phyloP scores from a whole-genome alignment of 2,113 vertebrate genomes.

The Balaenoptera acutorostrata region DNA sequence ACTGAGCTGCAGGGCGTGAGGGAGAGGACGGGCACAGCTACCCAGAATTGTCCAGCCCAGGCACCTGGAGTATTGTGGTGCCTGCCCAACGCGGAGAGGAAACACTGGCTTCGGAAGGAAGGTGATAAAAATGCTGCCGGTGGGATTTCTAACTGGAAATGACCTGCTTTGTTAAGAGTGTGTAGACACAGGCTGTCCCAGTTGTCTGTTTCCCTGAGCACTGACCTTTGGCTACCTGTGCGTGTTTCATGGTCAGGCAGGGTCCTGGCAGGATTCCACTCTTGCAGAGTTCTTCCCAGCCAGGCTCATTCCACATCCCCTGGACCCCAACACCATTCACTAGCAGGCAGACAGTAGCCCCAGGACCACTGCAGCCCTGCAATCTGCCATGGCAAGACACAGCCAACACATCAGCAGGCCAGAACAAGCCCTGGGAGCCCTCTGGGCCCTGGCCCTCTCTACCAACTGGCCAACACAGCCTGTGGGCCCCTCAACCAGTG shows the following conservation, averaged over 20 bases:
- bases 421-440: background rate
- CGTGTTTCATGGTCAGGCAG: background rate
- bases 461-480: background rate
- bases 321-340: background rate
- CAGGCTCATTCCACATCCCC: background rate
- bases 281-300: background rate
- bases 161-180: background rate
- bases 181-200: background rate
- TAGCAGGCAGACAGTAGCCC: background rate
- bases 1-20: background rate
- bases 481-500: no score
- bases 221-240: background rate
- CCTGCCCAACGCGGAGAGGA: background rate
- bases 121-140: rapidly evolving
- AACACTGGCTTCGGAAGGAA: background rate
- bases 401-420: background rate
- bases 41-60: rapidly evolving
- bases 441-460: background rate
- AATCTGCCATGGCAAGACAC: background rate
- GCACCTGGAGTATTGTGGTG: background rate
- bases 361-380: background rate
- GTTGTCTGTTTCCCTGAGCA: background rate
- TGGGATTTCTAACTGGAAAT: background rate
- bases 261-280: background rate
- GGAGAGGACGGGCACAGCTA: background rate